Base-by-base conservation (phyloP, 2,888 invertebrate species). In the Sminthurides aquaticus region DNA sequence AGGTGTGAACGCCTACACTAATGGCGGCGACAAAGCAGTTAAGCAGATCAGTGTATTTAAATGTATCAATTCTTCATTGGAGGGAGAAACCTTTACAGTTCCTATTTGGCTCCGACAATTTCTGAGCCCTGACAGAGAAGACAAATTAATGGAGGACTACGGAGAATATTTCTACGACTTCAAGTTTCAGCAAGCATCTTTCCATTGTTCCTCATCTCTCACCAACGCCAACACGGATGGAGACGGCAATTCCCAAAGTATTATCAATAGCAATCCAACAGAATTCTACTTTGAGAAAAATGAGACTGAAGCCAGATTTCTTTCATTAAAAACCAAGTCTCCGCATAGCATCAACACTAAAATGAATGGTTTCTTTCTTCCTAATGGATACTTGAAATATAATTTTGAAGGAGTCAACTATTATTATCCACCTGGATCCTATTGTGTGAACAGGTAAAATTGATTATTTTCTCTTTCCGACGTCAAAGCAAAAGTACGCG, bases 341-440 rank as follows among this genome's bases (percentile, higher is more conserved):
- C 8, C 20, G 52, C 52, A 52, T 52, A 15, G 15, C 15, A 20
- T 52, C 11, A 52, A 52, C 22, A 22, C 52, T 8, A 20, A 20
- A 20, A 52, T 52, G 20, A 22, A 52, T 52, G 52, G 52, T 20
- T 22, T 52, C 22, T 22, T 52, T 8, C 18, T 52, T 5, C 52
- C 8, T 5, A 52, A 52, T 20, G 52, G 52, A 5, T 52, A 52
- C 52, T 20, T 52, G 15, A 52, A 52, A 20, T 52, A 52, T 20
- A 20, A 20, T 15, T 5, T 20, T 52, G 20, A 52, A 5, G 22
- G 22, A 5, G 52, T 52, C 20, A 52, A 52, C 20, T 52, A 20
- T 52, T 52, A 52, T 20, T 52, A 52, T 20, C 52, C 52, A 20
- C 52, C 52, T 20, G 22, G 52, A 20, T 52, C 52, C 52, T 52